Percentiles rank a stretch among this genome's conserved stretches.
Evolutionary conservation across 2,113 vertebrate genomes (phyloP).

Genomic region (Paradisaea rubra): DNA sequence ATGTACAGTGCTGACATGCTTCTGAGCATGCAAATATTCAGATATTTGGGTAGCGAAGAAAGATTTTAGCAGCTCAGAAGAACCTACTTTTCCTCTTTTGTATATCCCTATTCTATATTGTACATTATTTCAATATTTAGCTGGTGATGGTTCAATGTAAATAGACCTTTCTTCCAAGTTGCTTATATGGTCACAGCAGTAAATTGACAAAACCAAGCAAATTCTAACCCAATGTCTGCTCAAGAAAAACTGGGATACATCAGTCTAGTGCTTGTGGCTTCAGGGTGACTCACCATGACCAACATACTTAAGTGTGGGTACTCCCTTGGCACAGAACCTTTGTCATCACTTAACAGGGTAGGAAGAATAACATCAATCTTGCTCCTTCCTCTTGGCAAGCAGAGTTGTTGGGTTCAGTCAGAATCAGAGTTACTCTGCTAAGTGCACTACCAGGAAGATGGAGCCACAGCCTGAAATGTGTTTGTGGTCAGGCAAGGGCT

Average conservation of each 20-base stretch:
- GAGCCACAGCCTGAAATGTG: neutral
- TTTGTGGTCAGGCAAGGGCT: neutral
- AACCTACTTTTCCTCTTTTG: neutral
- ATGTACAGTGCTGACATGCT: rapidly evolving
- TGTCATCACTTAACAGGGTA: neutral
- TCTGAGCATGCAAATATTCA: neutral
- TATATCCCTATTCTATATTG: neutral
- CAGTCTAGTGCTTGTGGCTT: neutral
- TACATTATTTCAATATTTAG: neutral
- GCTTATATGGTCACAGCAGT: neutral
- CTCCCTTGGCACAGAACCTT: neutral
- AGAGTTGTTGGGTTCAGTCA: neutral
- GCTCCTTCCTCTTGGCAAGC: neutral
- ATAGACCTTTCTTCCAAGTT: neutral
- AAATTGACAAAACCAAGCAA: neutral
- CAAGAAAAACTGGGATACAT: neutral
- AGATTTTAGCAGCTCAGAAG: neutral
- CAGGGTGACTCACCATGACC: constrained; percentile 1
- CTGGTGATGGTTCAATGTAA: neutral
- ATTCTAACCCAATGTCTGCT: neutral
- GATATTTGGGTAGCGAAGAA: neutral
- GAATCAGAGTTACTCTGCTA: neutral
- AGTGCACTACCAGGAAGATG: neutral
- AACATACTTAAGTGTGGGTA: neutral
- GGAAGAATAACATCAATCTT: neutral